A percentile compares a stretch with the other conserved stretches of the same genome.
phyloP scores from a whole-genome alignment of 2,888 invertebrate species.

The Charanyca ferruginea region DNA sequence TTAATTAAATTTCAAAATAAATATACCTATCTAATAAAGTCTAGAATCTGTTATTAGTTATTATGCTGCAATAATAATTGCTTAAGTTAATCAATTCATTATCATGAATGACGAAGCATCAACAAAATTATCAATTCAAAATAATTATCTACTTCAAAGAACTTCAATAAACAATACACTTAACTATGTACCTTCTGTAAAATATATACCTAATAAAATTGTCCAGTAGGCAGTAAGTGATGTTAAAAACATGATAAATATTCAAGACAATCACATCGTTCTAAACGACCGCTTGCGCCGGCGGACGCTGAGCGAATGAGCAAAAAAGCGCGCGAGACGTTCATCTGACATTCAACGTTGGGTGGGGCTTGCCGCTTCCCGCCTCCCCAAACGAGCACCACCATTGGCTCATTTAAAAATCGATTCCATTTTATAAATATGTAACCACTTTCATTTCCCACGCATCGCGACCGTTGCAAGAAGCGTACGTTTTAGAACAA shows the following conservation, averaged over 20 bases:
- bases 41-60: slow-evolving; percentile 25
- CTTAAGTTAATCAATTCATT: slow-evolving; percentile 32
- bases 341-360: slow-evolving; percentile 85
- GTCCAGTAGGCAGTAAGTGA: slow-evolving; percentile 46
- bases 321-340: slow-evolving; percentile 83
- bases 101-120: slow-evolving; percentile 30
- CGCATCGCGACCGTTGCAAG: slow-evolving; percentile 67
- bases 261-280: slow-evolving; percentile 43
- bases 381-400: slow-evolving; percentile 81
- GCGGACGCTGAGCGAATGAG: slow-evolving; percentile 84
- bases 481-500: slow-evolving; percentile 33
- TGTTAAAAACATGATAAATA: slow-evolving; percentile 61
- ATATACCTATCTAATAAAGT: slow-evolving; percentile 11
- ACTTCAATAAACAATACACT: slow-evolving; percentile 34
- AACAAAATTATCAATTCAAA: slow-evolving; percentile 52
- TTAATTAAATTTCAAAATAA: slow-evolving; percentile 29
- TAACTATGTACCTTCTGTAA: slow-evolving; percentile 35
- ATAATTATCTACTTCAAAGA: slow-evolving; percentile 24
- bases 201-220: slow-evolving; percentile 48
- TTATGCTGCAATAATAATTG: slow-evolving; percentile 27
- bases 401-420: slow-evolving; percentile 90
- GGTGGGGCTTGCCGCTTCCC: slow-evolving; percentile 84
- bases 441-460: slow-evolving; percentile 86
- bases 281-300: slow-evolving; percentile 73
- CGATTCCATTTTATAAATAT: slow-evolving; percentile 91